These are phyloP conservation scores for Thunnus albacares DNA, from an alignment of 2,797 vertebrate species.

Conservation along the genomic window DNA sequence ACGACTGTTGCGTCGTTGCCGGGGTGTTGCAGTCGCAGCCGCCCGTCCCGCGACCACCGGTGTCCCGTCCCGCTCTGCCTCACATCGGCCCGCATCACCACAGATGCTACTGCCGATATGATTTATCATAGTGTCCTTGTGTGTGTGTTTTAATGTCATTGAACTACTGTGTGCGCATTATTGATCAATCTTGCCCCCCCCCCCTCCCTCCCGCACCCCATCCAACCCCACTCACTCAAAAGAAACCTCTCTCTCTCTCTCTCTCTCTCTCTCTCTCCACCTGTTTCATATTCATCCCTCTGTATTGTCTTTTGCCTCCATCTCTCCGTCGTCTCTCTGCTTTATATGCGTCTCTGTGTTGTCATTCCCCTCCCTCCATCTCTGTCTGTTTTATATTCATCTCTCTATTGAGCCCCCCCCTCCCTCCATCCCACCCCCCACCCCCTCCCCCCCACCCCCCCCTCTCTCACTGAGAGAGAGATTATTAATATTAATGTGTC, in stretches of 20 bases:
- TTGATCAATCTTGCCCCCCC: conserved; percentile 69
- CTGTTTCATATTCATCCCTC: conserved; percentile 75
- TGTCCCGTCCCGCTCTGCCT: conserved; percentile 24
- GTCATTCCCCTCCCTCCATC: conserved; percentile 69
- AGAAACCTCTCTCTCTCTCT: conserved; percentile 4
- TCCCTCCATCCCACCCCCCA: neutral
- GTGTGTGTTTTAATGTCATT: conserved; percentile 78
- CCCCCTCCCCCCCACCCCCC: conserved; percentile 21
- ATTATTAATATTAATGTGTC: conserved; percentile 82
- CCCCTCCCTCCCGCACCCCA: neutral
- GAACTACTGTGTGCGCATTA: conserved; percentile 67
- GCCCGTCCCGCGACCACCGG: neutral
- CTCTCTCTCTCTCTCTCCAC: conserved; percentile 35
- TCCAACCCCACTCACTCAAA: conserved; percentile 10
- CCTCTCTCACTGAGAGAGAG: conserved; percentile 68
- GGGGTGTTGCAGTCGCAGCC: neutral
- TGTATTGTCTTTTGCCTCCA: conserved; percentile 70
- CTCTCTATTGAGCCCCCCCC: conserved; percentile 69
- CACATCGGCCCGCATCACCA: neutral
- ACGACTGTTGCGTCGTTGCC: conserved; percentile 16
- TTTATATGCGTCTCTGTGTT: conserved; percentile 71
- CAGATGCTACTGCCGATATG: conserved; percentile 52
- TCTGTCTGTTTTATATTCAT: conserved; percentile 77
- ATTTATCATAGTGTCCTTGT: conserved; percentile 74
- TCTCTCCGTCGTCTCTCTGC: conserved; percentile 59